Evolutionary conservation across 2,888 invertebrate genomes (phyloP), one percentile per base, ranked within the genome.

Genomic region (Caenorhabditis doughertyi): DNA sequence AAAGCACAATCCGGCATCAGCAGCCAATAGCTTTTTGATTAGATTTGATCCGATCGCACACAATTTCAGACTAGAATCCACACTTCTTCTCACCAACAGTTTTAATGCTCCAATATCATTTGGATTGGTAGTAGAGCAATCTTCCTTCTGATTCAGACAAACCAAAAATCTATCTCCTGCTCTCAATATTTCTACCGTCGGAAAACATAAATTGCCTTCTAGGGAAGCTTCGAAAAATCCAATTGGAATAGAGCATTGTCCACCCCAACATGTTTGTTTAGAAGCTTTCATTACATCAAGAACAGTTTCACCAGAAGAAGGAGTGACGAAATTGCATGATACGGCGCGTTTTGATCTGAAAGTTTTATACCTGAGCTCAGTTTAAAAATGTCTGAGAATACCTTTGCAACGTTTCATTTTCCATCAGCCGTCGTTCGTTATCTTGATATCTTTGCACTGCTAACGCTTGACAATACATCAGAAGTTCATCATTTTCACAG

Each of bases 401-500:
- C n/a, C n/a, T 29, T 16, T 39, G 5, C 0, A 13, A 2, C 35
- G 67, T n/a, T n/a, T n/a, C n/a, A n/a, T n/a, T n/a, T n/a, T n/a
- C n/a, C n/a, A n/a, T n/a, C n/a, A n/a, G 16, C 29, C 49, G 18
- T 39, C 23, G 27, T 25, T 39, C 23, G 16, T 51, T 51, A 3
- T 64, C 58, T 18, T 39, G 29, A 29, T 23, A 72, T 44, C 53
- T 35, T 1, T 56, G 13, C 3, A 62, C 21, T 3, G 67, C 68
- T 21, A 82, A n/a, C 3, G 51, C 77, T 58, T 82, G 82, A 53
- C 82, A 82, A 27, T 82, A 82, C 0, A 79, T 23, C 18, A 76
- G 25, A 21, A 82, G 67, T 23, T 76, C 67, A 2, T 64, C 39
- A 2, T 47, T 51, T 9, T 21, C 51, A 56, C 82, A 82, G 51